Evolutionary conservation across 1,140 invertebrate genomes (phyloP), one percentile per base, ranked within the genome.

Genomic region (Ganaspis sp.): DNA sequence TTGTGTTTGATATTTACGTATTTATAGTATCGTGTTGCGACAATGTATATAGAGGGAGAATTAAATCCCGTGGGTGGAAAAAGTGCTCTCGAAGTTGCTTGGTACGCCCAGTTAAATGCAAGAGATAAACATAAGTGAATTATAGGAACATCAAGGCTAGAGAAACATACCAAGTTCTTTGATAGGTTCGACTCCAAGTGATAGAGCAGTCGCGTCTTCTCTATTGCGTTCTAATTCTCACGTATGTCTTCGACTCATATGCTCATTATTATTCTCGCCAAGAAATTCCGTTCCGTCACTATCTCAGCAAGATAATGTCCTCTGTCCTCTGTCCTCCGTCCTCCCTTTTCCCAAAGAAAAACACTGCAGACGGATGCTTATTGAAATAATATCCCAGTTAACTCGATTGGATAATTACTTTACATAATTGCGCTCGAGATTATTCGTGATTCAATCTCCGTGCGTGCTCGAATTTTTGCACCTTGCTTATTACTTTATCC

Each of bases 291-390:
- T 64, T 64, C 54, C 21, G 54, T 64, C 54, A 64, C 54, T 64
- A 64, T 64, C 54, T 64, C 23, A 64, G 21, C 6, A 9, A 64
- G 54, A 64, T 64, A 64, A 64, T 64, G 54, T 64, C 54, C 54
- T 64, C 54, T 26, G 54, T 64, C 54, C 54, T 64, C 54, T 11
- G 21, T 64, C 26, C 15, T 64, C 54, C 54, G n/a, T n/a, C 54
- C 54, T 64, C 54, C 21, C 54, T 64, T 64, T 26, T 64, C 54
- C 54, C 54, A 64, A 64, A 64, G 54, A 64, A 64, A 64, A 64
- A 64, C 54, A 58, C 9, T 26, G 21, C 23, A 23, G 21, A 58
- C 19, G 4, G 12, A 9, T 64, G 6, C 12, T 29, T 26, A 64
- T 12, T 26, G 21, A 1, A 58, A 23, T 4, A 58, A 58, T 58